phyloP scores from a whole-genome alignment of 2,113 vertebrate genomes.

The Hypocryptadius cinnamomeus region DNA sequence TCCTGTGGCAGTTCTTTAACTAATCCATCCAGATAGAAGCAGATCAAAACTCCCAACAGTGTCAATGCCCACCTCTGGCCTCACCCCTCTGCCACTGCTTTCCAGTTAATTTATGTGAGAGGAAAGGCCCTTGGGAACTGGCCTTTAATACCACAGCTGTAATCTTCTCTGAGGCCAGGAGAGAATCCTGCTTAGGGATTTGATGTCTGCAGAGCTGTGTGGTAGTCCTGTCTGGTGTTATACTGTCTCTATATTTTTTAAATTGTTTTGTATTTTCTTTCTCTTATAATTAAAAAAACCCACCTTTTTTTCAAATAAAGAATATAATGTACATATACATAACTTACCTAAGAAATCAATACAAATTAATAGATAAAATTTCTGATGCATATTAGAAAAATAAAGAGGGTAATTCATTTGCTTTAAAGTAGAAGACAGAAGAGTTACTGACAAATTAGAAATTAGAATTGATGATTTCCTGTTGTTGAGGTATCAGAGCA shows the following conservation, averaged over 20 bases:
- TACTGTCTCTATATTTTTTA: neutral
- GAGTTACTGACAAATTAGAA: neutral
- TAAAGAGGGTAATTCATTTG: neutral
- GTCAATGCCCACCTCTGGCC: neutral
- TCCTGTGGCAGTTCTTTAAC: neutral
- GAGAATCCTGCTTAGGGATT: neutral
- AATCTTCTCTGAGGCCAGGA: slow-evolving; percentile 6
- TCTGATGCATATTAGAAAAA: neutral
- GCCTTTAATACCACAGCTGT: neutral
- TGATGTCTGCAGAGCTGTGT: neutral
- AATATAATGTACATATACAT: neutral
- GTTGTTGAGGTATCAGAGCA: neutral
- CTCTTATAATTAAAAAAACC: neutral
- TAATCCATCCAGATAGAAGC: neutral
- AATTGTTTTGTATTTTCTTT: neutral
- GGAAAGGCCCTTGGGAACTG: neutral
- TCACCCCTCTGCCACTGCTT: neutral
- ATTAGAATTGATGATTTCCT: neutral
- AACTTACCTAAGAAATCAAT: neutral
- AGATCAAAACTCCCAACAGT: neutral
- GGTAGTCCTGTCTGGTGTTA: neutral
- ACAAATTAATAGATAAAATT: neutral
- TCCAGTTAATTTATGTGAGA: slow-evolving; percentile 14
- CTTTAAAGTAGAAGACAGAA: neutral
- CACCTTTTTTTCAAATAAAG: neutral